Conservation (phyloP, 2,888 invertebrate species). For the Megaustenia siamemsis region DNA sequence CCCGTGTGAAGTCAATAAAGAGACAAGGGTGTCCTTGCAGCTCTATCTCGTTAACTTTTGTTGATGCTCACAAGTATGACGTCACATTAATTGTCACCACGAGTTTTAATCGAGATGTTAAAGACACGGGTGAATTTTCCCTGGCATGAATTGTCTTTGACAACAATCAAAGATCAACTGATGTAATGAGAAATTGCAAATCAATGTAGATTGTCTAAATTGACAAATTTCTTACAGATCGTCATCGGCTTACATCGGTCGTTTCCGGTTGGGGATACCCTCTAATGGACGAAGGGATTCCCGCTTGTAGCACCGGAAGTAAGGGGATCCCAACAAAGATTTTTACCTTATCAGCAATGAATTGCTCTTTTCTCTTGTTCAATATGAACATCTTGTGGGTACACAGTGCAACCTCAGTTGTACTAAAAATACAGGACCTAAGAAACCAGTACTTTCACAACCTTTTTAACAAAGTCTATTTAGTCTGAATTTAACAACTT, state of each 20-base stretch:
- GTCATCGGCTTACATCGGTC: constrained; percentile 60
- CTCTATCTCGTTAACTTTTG: constrained; percentile 63
- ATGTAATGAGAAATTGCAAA: constrained; percentile 41
- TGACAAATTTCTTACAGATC: constrained; percentile 36
- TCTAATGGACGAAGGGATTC: constrained; percentile 61
- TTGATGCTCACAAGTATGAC: constrained; percentile 75
- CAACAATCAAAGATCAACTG: constrained; percentile 35
- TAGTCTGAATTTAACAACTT: no score
- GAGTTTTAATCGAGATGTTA: constrained; percentile 58
- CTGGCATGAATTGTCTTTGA: constrained; percentile 20
- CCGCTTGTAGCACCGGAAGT: constrained; percentile 61
- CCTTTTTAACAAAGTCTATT: no score
- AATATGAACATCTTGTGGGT: no score
- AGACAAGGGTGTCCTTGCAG: constrained; percentile 60
- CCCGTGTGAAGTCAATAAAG: constrained; percentile 45
- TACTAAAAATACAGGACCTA: no score
- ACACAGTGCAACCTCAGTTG: no score
- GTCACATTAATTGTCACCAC: constrained; percentile 65
- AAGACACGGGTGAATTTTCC: constrained; percentile 38
- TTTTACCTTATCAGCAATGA: constrained; percentile 10
- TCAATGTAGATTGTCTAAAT: constrained; percentile 29
- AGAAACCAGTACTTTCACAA: no score
- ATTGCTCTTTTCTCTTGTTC: background rate
- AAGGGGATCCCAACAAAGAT: constrained; percentile 46
- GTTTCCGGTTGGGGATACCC: constrained; percentile 65